Evolutionary conservation across 2,888 invertebrate species (phyloP).

Genomic region (Flexamia atlantica): DNA sequence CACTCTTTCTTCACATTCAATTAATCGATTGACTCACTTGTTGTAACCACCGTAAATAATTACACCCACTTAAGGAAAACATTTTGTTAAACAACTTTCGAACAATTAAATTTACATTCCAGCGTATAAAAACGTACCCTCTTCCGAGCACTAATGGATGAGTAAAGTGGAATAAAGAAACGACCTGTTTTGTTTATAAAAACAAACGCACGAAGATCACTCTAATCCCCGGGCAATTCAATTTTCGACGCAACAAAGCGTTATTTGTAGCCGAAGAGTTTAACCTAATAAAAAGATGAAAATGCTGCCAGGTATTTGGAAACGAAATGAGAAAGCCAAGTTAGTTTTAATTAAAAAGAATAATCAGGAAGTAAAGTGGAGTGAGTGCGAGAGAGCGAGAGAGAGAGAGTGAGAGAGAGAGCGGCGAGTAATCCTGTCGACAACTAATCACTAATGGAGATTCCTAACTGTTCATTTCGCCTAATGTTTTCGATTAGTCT

Average conservation of each 20-base stretch:
- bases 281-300: conserved; percentile 54
- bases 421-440: conserved; percentile 58
- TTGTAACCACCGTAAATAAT: no score
- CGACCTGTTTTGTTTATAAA: neutral
- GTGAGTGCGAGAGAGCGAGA: conserved; percentile 37
- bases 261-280: conserved; percentile 42
- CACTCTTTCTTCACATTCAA: no score
- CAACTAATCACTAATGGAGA: conserved; percentile 66
- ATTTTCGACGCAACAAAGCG: conserved; percentile 27
- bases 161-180: neutral
- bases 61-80: no score
- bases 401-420: conserved; percentile 31
- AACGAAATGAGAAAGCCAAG: conserved; percentile 60
- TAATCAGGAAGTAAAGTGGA: conserved; percentile 55
- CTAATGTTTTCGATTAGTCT: conserved; percentile 77
- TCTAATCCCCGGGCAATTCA: conserved; percentile 6
- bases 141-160: conserved; percentile 3
- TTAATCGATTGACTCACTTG: no score
- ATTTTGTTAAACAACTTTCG: no score
- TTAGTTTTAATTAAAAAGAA: conserved; percentile 63
- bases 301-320: conserved; percentile 59
- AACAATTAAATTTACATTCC: no score
- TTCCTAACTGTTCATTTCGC: conserved; percentile 73
- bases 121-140: no score
- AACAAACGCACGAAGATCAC: neutral